Conservation (phyloP, 2,888 invertebrate genomes). For the Chrysolina americana region DNA sequence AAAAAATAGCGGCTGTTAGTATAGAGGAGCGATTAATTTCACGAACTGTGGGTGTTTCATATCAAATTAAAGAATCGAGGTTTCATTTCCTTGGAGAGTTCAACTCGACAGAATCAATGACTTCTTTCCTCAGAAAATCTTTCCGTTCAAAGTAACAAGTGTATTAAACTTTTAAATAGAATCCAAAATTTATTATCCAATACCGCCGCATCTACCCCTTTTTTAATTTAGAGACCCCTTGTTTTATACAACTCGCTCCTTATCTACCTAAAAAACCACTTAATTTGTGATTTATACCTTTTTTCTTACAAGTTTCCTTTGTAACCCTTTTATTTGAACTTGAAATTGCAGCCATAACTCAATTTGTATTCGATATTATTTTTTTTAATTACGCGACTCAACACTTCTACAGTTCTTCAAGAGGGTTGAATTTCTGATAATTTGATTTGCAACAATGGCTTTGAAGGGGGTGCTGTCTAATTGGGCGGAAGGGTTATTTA, state of each 20-base stretch:
- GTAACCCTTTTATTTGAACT: slow-evolving; percentile 67
- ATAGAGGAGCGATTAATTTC: too few species aligned
- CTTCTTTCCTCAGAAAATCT: slow-evolving; percentile 27
- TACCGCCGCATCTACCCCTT: slow-evolving; percentile 56
- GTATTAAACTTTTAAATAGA: slow-evolving; percentile 64
- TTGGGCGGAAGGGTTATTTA: slow-evolving; percentile 59
- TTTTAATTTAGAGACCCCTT: slow-evolving; percentile 57
- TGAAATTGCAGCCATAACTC: slow-evolving; percentile 69
- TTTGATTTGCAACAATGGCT: slow-evolving; percentile 63
- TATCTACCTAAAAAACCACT: slow-evolving; percentile 62
- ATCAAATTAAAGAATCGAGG: background rate
- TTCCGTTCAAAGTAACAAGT: slow-evolving; percentile 55
- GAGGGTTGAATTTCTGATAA: slow-evolving; percentile 63
- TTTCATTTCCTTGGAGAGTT: slow-evolving; percentile 25
- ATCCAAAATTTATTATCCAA: slow-evolving; percentile 62
- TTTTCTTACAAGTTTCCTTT: slow-evolving; percentile 59
- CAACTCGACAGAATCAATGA: slow-evolving; percentile 27
- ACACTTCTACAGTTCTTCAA: slow-evolving; percentile 62
- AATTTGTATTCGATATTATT: slow-evolving; percentile 70
- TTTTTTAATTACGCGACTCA: slow-evolving; percentile 70
- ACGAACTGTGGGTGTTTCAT: background rate
- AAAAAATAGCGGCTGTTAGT: too few species aligned
- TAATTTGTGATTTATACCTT: slow-evolving; percentile 67
- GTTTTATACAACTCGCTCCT: slow-evolving; percentile 52
- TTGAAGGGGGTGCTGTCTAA: slow-evolving; percentile 53